Conservation (phyloP, 2,888 invertebrate genomes). For the Empis stercorea region DNA sequence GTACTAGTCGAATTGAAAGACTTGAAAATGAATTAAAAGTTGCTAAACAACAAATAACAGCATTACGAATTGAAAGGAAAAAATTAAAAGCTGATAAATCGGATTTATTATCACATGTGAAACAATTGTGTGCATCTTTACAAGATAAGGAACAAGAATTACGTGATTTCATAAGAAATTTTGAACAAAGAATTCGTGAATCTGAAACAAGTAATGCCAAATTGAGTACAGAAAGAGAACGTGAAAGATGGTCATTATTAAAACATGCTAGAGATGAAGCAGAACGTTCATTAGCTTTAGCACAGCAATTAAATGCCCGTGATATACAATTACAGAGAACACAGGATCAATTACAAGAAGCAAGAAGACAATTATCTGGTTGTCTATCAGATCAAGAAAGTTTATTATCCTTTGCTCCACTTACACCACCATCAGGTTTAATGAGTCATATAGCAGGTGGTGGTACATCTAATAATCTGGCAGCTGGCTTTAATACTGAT, state of each 20-base stretch:
- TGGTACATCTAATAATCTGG: slow-evolving; percentile 38
- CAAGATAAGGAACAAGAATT: slow-evolving; percentile 92
- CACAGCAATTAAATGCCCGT: slow-evolving; percentile 74
- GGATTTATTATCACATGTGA: slow-evolving; percentile 86
- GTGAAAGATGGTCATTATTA: slow-evolving; percentile 77
- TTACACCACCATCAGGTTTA: slow-evolving; percentile 46
- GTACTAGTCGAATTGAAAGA: slow-evolving; percentile 39
- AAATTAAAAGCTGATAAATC: slow-evolving; percentile 86
- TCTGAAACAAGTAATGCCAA: slow-evolving; percentile 51
- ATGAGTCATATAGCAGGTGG: slow-evolving; percentile 33
- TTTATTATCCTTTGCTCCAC: slow-evolving; percentile 56
- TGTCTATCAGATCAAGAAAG: slow-evolving; percentile 79
- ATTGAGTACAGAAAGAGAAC: slow-evolving; percentile 57
- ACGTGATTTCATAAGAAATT: slow-evolving; percentile 86
- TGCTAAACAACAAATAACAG: slow-evolving; percentile 38
- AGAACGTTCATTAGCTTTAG: slow-evolving; percentile 71
- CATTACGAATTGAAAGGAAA: slow-evolving; percentile 79
- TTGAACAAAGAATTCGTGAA: slow-evolving; percentile 79
- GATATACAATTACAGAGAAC: slow-evolving; percentile 77
- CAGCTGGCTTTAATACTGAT: slow-evolving; percentile 45
- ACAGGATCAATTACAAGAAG: slow-evolving; percentile 73
- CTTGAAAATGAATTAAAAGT: slow-evolving; percentile 34
- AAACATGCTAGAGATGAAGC: slow-evolving; percentile 84
- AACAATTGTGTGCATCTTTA: slow-evolving; percentile 82
- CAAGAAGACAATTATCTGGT: slow-evolving; percentile 62